Conservation (phyloP, 2,888 invertebrate species). For the Chydorus sphaericus region DNA sequence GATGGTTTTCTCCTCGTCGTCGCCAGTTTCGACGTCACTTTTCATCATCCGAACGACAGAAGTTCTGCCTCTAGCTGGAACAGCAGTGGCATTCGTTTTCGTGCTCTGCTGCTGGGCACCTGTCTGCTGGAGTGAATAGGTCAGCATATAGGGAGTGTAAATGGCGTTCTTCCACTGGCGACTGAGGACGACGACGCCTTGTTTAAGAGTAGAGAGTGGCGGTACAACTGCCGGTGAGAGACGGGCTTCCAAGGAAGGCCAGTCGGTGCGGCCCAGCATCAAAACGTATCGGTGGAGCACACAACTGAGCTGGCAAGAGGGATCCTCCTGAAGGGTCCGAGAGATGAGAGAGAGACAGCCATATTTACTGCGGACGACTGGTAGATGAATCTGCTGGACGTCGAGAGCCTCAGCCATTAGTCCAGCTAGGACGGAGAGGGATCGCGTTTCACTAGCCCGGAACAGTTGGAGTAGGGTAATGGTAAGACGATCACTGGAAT, state of each 20-base stretch:
- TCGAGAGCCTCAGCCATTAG: slow-evolving; percentile 91
- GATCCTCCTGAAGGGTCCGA: slow-evolving; percentile 84
- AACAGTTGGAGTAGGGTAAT: slow-evolving; percentile 68
- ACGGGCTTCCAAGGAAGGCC: background rate
- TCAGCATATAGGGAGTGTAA: slow-evolving; percentile 78
- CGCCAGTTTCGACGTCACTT: background rate
- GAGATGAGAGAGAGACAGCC: slow-evolving; percentile 38
- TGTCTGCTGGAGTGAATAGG: slow-evolving; percentile 30
- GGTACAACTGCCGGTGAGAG: background rate
- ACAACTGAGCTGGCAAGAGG: slow-evolving; percentile 81
- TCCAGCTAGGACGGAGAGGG: slow-evolving; percentile 78
- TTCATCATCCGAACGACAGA: background rate
- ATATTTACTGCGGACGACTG: slow-evolving; percentile 50
- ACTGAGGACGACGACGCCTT: slow-evolving; percentile 90
- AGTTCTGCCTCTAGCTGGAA: background rate
- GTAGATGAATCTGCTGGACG: slow-evolving; percentile 64
- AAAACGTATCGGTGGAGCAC: slow-evolving; percentile 68
- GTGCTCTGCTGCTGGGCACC: background rate
- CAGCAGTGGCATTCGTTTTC: background rate
- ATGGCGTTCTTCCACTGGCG: slow-evolving; percentile 94
- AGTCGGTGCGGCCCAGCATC: slow-evolving; percentile 1
- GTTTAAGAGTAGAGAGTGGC: slow-evolving; percentile 15
- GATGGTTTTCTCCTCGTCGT: slow-evolving; percentile 1
- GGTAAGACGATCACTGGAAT: slow-evolving; percentile 80
- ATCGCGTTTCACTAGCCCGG: slow-evolving; percentile 58